These are phyloP conservation scores for Hyaena hyaena DNA, from an alignment of 2,113 vertebrate species.

Conservation along the genomic window DNA sequence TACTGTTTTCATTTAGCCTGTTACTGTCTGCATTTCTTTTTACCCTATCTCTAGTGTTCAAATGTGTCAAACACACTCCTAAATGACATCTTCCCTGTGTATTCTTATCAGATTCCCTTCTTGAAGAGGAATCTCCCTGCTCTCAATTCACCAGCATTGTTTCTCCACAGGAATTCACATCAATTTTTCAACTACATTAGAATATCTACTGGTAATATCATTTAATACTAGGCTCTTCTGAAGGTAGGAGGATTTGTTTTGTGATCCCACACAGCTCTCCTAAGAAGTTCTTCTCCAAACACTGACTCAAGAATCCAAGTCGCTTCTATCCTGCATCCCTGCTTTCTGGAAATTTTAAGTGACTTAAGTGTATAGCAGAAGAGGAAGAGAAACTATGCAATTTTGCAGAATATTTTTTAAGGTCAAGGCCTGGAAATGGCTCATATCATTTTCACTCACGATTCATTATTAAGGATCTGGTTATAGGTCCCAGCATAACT, in stretches of 20 bases:
- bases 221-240: background rate
- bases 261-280: background rate
- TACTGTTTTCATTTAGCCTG: background rate
- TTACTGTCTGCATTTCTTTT: background rate
- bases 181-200: background rate
- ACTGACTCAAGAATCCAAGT: background rate
- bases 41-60: background rate
- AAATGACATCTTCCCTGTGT: background rate
- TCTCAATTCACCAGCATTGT: background rate
- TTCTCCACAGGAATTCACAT: background rate
- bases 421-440: background rate
- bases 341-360: background rate
- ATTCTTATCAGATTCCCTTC: background rate
- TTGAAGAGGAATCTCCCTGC: background rate
- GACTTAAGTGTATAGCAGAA: background rate
- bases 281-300: background rate
- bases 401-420: background rate
- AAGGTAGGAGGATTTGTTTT: background rate
- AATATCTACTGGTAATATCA: background rate
- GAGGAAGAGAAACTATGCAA: background rate
- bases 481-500: background rate
- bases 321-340: background rate
- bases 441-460: background rate
- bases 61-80: background rate
- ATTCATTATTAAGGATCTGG: background rate